Conservation (phyloP, 2,888 invertebrate species). For the Cantharis rufa region DNA sequence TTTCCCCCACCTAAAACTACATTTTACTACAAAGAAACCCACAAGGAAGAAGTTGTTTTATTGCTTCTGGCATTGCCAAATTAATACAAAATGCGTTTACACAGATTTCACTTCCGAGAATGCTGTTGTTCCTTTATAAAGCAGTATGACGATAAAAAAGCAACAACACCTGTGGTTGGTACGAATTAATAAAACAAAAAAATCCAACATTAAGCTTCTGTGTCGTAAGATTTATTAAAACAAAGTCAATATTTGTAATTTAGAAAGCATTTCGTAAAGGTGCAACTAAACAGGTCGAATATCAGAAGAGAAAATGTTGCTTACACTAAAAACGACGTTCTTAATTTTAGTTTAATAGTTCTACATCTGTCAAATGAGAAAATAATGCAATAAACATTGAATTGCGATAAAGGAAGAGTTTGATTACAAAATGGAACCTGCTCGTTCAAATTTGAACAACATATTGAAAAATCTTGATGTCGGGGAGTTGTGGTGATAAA, state of each 20-base stretch:
- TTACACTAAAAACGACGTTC: not conserved
- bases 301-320: conserved; percentile 21
- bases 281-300: conserved; percentile 20
- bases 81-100: not conserved
- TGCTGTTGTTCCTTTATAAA: not conserved
- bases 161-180: conserved; percentile 1
- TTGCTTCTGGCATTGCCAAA: conserved; percentile 7
- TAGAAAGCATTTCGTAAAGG: conserved; percentile 16
- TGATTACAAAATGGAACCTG: not conserved
- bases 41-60: conserved; percentile 8
- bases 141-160: not conserved
- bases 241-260: conserved; percentile 6
- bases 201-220: conserved; percentile 7
- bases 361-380: not conserved
- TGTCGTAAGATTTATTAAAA: conserved; percentile 7
- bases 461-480: not conserved
- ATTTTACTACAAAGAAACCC: not conserved
- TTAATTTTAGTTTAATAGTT: not conserved
- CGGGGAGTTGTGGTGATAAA: not conserved
- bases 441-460: not conserved
- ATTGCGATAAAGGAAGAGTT: not conserved
- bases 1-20: not conserved
- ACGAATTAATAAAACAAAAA: conserved; percentile 4
- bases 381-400: not conserved
- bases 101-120: conserved; percentile 21